Conservation (phyloP, 2,113 vertebrate genomes). For the Struthidea cinerea region DNA sequence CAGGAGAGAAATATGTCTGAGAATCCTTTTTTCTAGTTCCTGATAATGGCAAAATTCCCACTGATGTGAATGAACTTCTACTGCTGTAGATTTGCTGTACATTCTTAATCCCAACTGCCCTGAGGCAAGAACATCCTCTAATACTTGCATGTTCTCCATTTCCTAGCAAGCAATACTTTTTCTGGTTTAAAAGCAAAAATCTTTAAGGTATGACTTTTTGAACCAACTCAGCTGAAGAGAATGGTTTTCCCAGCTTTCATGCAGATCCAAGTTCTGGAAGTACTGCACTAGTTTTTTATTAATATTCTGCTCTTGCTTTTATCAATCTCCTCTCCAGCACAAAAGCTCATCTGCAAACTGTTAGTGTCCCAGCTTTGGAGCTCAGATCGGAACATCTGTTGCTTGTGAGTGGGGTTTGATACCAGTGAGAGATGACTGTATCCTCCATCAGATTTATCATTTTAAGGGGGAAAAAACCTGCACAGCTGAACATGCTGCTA, state of each 20-base stretch:
- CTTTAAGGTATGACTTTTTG: neutral
- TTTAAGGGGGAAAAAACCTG: neutral
- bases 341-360: neutral
- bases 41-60: neutral
- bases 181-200: neutral
- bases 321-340: neutral
- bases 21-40: neutral
- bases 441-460: neutral
- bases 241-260: neutral
- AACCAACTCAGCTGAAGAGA: neutral
- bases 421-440: neutral
- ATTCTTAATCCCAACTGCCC: neutral
- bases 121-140: neutral
- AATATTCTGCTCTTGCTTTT: neutral
- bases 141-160: neutral
- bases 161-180: constrained; percentile 11
- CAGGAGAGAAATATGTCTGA: neutral
- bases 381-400: neutral
- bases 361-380: neutral
- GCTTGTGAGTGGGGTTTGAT: neutral
- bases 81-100: neutral
- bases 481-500: neutral
- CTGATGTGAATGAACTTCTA: neutral
- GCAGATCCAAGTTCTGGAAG: constrained; percentile 5
- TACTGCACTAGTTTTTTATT: neutral